Percentiles rank a stretch among this genome's conserved stretches.
These are phyloP conservation scores for Tetranychus truncatus DNA, from an alignment of 2,888 invertebrate genomes.

Conservation along the genomic window DNA sequence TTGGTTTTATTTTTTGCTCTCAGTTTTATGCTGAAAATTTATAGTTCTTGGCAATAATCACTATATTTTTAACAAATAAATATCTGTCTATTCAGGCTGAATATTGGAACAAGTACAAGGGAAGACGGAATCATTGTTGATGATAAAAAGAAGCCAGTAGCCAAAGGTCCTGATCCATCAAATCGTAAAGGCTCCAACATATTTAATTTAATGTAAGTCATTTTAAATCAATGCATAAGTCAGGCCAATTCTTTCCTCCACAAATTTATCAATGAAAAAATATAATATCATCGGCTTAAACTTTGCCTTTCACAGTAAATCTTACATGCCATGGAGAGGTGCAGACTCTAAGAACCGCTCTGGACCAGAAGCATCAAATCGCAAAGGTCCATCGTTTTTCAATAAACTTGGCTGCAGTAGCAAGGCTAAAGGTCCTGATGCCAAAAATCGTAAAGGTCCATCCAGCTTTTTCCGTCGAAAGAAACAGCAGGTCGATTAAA, in stretches of 20 bases:
- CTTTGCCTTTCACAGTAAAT: conserved; percentile 22
- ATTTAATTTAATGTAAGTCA: conserved; percentile 16
- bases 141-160: conserved; percentile 14
- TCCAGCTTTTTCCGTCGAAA: background rate
- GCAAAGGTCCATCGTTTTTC: conserved; percentile 24
- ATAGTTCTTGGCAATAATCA: background rate
- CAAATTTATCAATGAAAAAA: background rate
- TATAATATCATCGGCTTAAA: background rate
- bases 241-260: background rate
- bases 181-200: conserved; percentile 49
- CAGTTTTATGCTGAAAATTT: background rate
- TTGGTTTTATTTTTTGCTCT: background rate
- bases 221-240: too few relatives aligned
- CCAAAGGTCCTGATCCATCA: conserved; percentile 49
- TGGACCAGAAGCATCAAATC: conserved; percentile 26
- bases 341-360: conserved; percentile 16
- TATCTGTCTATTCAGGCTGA: background rate
- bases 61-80: background rate
- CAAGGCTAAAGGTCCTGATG: conserved; percentile 48
- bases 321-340: conserved; percentile 27
- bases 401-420: background rate
- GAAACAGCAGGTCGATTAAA: background rate
- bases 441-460: conserved; percentile 50
- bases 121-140: conserved; percentile 31
- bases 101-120: conserved; percentile 33